Conservation (phyloP, 2,888 invertebrate genomes). For the Drosophila tanythrix region DNA sequence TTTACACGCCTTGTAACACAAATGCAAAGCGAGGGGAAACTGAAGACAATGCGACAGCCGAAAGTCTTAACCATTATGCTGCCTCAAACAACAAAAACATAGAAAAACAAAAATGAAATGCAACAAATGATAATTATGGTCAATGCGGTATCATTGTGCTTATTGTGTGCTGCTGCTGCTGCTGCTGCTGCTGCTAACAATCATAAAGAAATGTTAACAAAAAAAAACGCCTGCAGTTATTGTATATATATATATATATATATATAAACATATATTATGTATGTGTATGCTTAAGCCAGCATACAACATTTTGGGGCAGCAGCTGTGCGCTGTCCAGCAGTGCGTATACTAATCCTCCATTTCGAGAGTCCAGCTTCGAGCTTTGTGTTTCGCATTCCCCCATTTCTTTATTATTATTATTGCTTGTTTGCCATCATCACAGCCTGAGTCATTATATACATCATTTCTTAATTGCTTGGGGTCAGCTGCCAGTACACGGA, state of each 20-base stretch:
- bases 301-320: conserved; percentile 34
- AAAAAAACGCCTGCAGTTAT: conserved; percentile 58
- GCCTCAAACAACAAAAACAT: conserved; percentile 6
- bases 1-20: conserved; percentile 36
- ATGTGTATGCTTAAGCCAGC: conserved; percentile 11
- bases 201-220: conserved; percentile 66
- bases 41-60: conserved; percentile 47
- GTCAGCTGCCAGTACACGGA: conserved; percentile 46
- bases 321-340: conserved; percentile 42
- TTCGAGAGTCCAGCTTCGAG: conserved; percentile 27
- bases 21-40: conserved; percentile 8
- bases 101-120: conserved; percentile 58
- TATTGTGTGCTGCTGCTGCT: conserved; percentile 28
- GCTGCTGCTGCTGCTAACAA: conserved; percentile 43
- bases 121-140: conserved; percentile 72
- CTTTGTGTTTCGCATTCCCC: conserved; percentile 52
- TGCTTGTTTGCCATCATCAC: conserved; percentile 61
- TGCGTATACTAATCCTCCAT: conserved; percentile 73
- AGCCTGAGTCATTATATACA: conserved; percentile 65
- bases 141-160: conserved; percentile 59
- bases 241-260: conserved; percentile 6
- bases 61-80: conserved; percentile 28
- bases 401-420: conserved; percentile 35
- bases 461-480: conserved; percentile 79
- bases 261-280: background rate